Conservation (phyloP, 2,888 invertebrate genomes). For the Chelonus formosanus region DNA sequence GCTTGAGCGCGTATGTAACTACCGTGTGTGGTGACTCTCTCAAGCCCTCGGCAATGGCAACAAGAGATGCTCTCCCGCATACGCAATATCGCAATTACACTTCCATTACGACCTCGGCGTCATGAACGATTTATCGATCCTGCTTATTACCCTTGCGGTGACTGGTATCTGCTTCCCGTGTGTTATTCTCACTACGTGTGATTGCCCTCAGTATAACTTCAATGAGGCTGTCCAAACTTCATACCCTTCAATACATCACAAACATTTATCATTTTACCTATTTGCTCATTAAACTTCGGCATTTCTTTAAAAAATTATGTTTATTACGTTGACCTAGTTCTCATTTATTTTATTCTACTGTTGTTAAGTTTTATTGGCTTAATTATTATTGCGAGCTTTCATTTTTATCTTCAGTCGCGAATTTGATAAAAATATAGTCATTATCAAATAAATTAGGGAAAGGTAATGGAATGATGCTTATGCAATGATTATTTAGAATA, state of each 20-base stretch:
- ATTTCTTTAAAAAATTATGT: too few species aligned
- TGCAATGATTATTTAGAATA: too few species aligned
- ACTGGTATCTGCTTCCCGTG: constrained; percentile 6
- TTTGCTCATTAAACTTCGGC: too few species aligned
- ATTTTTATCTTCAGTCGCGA: too few species aligned
- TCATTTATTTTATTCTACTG: too few species aligned
- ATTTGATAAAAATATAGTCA: too few species aligned
- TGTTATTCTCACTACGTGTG: constrained; percentile 23
- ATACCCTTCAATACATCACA: neutral
- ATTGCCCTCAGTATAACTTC: constrained; percentile 18
- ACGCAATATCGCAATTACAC: constrained; percentile 39
- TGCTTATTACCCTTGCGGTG: constrained; percentile 35
- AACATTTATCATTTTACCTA: neutral
- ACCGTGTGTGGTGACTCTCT: constrained; percentile 14
- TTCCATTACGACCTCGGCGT: constrained; percentile 38
- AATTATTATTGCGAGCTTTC: too few species aligned
- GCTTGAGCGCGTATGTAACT: constrained; percentile 26
- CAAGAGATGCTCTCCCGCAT: constrained; percentile 30
- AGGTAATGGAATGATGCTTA: too few species aligned
- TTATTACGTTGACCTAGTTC: too few species aligned
- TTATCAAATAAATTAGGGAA: too few species aligned
- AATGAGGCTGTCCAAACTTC: neutral
- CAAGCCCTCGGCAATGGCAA: constrained; percentile 22
- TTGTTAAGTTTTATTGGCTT: too few species aligned
- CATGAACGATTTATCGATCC: constrained; percentile 41